Conservation (phyloP, 2,113 vertebrate genomes). For the Pangasianodon gigas region DNA sequence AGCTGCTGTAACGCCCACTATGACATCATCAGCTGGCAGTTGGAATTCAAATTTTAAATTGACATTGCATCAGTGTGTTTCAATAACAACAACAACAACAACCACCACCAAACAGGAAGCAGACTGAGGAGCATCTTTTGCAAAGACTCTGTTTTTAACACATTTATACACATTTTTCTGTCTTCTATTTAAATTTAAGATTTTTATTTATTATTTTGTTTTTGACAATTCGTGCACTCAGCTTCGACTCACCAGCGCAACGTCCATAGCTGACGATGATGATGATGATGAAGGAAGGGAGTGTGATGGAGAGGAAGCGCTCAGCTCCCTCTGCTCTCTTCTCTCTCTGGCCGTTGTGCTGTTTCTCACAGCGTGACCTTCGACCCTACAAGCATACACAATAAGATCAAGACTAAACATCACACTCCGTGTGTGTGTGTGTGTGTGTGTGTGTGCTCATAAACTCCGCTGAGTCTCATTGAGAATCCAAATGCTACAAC, state of each 20-base stretch:
- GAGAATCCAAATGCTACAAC: neutral
- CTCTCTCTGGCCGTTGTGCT: conserved; percentile 43
- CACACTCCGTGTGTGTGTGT: neutral
- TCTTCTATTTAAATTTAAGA: neutral
- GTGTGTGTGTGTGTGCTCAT: neutral
- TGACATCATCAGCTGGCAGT: neutral
- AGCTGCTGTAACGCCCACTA: neutral
- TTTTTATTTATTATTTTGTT: neutral
- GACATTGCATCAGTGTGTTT: neutral
- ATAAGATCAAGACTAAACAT: neutral
- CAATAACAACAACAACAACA: neutral
- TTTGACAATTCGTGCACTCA: neutral
- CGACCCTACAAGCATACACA: neutral
- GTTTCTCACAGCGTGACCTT: neutral
- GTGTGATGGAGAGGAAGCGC: conserved; percentile 36
- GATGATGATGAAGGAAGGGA: conserved; percentile 17
- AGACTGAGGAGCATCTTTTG: neutral
- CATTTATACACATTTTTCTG: neutral
- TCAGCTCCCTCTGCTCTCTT: conserved; percentile 31
- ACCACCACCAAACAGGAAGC: neutral
- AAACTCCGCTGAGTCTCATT: neutral
- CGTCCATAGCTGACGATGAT: conserved; percentile 43
- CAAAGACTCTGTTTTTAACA: neutral
- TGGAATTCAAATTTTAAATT: neutral
- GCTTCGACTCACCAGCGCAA: conserved; percentile 38